These are phyloP conservation scores for Rachycentron canadum DNA, from an alignment of 2,797 vertebrate species.

Conservation along the genomic window DNA sequence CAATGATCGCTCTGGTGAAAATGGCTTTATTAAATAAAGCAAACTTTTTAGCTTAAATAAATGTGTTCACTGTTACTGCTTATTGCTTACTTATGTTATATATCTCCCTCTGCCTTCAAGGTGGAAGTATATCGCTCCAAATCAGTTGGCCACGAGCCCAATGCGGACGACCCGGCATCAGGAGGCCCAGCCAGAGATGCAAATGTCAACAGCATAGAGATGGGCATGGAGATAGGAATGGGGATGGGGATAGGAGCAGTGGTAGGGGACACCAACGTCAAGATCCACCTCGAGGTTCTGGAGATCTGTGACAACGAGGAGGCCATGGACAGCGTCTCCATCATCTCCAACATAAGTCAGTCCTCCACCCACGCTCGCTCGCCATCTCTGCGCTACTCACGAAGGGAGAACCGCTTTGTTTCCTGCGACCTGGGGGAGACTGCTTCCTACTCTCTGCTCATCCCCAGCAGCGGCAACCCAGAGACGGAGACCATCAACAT, in stretches of 20 bases:
- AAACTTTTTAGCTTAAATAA: neutral
- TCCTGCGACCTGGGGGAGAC: conserved; percentile 96
- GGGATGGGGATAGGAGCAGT: conserved; percentile 69
- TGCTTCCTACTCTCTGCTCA: conserved; percentile 95
- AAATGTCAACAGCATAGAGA: conserved; percentile 57
- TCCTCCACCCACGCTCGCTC: conserved; percentile 94
- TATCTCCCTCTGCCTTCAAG: conserved; percentile 51
- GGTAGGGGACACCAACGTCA: conserved; percentile 92
- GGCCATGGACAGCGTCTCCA: conserved; percentile 97
- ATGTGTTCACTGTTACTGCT: neutral
- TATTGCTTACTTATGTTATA: neutral
- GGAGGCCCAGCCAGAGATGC: conserved; percentile 58
- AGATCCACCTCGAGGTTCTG: conserved; percentile 98
- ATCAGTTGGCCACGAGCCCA: conserved; percentile 97
- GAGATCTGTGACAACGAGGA: conserved; percentile 98
- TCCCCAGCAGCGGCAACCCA: conserved; percentile 89
- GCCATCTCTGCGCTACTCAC: conserved; percentile 94
- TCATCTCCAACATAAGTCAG: conserved; percentile 98
- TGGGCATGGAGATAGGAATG: conserved; percentile 67
- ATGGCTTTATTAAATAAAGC: neutral
- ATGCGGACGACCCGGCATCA: conserved; percentile 85
- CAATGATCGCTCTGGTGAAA: neutral
- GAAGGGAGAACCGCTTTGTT: conserved; percentile 96
- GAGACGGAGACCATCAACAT: conserved; percentile 92
- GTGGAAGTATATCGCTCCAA: conserved; percentile 98